Percentiles rank a stretch among this genome's conserved stretches.
Conservation (phyloP, 2,113 vertebrate species). For the Zingel zingel region DNA sequence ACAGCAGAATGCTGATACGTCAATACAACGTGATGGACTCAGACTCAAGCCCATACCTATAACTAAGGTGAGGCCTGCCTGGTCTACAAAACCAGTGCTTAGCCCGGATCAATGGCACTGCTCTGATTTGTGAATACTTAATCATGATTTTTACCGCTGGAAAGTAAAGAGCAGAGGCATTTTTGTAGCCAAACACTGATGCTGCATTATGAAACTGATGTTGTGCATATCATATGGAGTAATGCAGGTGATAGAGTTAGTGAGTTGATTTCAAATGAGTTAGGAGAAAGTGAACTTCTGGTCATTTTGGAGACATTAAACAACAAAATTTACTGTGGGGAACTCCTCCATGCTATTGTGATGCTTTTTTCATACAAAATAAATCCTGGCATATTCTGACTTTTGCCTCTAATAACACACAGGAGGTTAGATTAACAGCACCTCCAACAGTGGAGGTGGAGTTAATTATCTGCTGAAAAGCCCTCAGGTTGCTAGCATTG, state of each 20-base stretch:
- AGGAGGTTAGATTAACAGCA: constrained; percentile 34
- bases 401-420: not conserved
- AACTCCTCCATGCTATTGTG: not conserved
- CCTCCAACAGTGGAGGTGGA: constrained; percentile 5
- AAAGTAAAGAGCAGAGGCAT: not conserved
- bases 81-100: constrained; percentile 16
- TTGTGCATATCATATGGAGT: not conserved
- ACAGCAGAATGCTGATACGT: constrained; percentile 12
- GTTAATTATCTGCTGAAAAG: constrained; percentile 50
- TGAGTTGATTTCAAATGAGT: not conserved
- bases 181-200: not conserved
- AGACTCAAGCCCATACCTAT: not conserved
- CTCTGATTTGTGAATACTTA: constrained; percentile 12
- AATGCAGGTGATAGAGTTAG: no score
- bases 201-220: not conserved
- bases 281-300: not conserved
- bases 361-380: constrained; percentile 8
- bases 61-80: constrained; percentile 21
- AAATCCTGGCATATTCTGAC: constrained; percentile 3
- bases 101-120: constrained; percentile 10
- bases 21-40: constrained; percentile 47
- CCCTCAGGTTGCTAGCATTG: constrained; percentile 9
- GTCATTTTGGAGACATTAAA: not conserved
- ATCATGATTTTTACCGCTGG: not conserved
- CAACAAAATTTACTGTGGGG: not conserved